Conservation (phyloP, 2,113 vertebrate species). For the Brienomyrus brachyistius region DNA sequence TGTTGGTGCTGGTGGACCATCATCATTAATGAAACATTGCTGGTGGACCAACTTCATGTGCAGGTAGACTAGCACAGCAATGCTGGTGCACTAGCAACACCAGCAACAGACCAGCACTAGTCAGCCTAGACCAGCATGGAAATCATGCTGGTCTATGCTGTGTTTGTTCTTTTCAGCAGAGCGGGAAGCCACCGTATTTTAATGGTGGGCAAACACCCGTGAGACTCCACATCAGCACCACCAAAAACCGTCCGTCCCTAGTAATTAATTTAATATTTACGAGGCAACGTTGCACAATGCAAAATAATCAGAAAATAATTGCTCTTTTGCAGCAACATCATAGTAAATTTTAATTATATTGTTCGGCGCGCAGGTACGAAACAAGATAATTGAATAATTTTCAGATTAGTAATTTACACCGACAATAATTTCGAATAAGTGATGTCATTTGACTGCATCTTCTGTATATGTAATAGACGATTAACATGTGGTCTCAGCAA, state of each 20-base stretch:
- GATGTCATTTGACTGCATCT: background rate
- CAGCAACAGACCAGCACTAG: background rate
- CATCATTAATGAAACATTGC: background rate
- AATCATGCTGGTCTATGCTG: background rate
- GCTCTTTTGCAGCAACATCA: background rate
- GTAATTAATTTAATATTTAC: background rate
- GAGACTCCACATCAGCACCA: background rate
- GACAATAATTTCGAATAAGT: background rate
- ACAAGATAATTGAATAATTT: background rate
- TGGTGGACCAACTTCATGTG: background rate
- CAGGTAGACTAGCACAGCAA: background rate
- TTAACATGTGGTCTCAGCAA: background rate
- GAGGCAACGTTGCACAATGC: background rate
- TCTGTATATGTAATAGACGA: too few species aligned
- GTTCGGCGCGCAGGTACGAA: background rate
- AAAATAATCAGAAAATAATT: constrained; percentile 5
- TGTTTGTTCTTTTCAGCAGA: background rate
- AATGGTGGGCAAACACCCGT: background rate
- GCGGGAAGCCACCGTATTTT: background rate
- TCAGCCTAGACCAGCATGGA: background rate
- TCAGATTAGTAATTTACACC: background rate
- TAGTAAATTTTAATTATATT: background rate
- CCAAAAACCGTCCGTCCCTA: background rate
- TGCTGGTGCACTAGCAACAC: background rate
- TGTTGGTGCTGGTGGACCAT: background rate